Evolutionary conservation across 2,797 vertebrate genomes (phyloP), one percentile per base, ranked within the genome.

Genomic region (Phataginus tricuspis): DNA sequence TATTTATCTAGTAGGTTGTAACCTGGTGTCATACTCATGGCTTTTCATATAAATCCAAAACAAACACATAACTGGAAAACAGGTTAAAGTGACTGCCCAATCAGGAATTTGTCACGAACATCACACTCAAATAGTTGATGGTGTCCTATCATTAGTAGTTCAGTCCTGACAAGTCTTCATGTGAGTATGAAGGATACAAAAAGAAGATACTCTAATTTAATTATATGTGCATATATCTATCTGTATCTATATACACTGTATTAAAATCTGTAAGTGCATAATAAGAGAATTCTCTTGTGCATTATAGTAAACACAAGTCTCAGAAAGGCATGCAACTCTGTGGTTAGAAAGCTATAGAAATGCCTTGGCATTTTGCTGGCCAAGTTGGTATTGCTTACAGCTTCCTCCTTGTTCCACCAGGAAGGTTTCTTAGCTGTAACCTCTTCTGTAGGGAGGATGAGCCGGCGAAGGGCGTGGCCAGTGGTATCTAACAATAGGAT

Each of bases 401-500:
- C 97, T 25, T 98, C 98, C 25, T 99, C 99, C 91, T 99, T 99
- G 98, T 97, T 99, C 99, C 99, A 99, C 98, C 98, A 99, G 7
- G 98, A 96, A 91, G 95, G 98, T 95, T 94, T 98, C 89, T 98
- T 97, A 4, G 98, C 53, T 27, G 98, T 85, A n/a, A 98, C 98
- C 1, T 99, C 98, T n/a, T 99, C 98, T 1, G 98, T 97, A 80
- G 98, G 98, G 68, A 99, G 89, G 59, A 98, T 0, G 34, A 99
- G 99, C 39, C 98, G 99, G 57, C 97, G 99, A 96, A 99, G 98
- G 27, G 99, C 98, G 6, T 99, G 99, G 0, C 97, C 99, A 4
- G 96, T 98, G 91, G 99, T 97, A 98, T 99, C 99, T 97, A 99
- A 16, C 90, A 99, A 98, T n/a, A 99, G 98, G 89, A 99, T 98